Base-by-base conservation (phyloP, 2,888 invertebrate genomes). In the Eupithecia dodoneata region DNA sequence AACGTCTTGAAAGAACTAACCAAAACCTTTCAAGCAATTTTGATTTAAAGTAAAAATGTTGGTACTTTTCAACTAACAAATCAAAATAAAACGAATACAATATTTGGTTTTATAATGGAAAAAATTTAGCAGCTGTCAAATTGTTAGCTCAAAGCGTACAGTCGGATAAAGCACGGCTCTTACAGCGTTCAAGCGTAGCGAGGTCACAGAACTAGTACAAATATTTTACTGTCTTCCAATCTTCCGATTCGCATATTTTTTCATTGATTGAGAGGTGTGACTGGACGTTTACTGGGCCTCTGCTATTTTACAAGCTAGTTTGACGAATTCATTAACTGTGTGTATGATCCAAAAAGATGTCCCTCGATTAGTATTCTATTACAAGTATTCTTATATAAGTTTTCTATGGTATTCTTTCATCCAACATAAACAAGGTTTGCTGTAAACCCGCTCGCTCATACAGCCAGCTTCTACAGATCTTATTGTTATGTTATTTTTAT, bases 151-250 rank as follows among this genome's bases (percentile, higher is more conserved):
- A 83, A 86, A 87, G 86, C 84, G 86, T 86, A 83, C 86, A 87
- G 85, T 82, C 88, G 85, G 90, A 90, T 91, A 90, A 88, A 87
- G 84, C 86, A 91, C 88, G 91, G 88, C 87, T 87, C 89, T 92
- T 92, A 90, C 87, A 84, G 86, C 90, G 87, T 87, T 91, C 88
- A 90, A 91, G 89, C 94, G 93, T 93, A 91, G 93, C 93, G 91
- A 89, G 93, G 94, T 92, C 94, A 91, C 90, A 91, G 90, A 94
- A 91, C 93, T 90, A 93, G 93, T 92, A 91, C 92, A 93, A 92
- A 91, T 87, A 89, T 89, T 90, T 89, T 83, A 84, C 83, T 85
- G 82, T 78, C 78, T 79, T 85, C 82, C n/a, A 70, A 70, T 69
- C 13, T 42, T 66, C 9, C 86, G 83, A 78, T 77, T 77, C 74